Evolutionary conservation across 2,797 vertebrate species (phyloP).

Genomic region (Moxostoma hubbsi): DNA sequence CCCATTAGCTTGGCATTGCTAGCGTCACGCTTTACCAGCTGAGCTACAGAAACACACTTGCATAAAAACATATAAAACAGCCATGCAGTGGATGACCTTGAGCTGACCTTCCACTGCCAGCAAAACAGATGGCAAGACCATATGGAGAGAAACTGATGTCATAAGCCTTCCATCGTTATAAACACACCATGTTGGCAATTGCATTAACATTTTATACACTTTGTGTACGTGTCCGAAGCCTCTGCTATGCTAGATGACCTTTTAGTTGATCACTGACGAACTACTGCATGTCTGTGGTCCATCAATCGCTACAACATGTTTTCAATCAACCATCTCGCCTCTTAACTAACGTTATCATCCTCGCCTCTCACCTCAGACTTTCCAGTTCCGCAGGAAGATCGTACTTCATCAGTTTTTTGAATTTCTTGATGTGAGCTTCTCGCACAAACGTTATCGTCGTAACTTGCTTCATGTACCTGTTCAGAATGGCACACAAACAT

Average conservation of each 20-base stretch:
- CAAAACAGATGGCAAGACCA: background rate
- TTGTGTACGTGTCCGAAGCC: background rate
- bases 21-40: background rate
- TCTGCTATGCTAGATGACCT: background rate
- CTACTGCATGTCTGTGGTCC: background rate
- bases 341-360: background rate
- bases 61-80: background rate
- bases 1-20: too few relatives aligned
- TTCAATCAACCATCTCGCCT: background rate
- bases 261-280: background rate
- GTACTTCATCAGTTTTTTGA: slow-evolving; percentile 82
- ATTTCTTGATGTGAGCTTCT: slow-evolving; percentile 80
- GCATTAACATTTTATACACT: background rate
- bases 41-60: background rate
- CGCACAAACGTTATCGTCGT: slow-evolving; percentile 81
- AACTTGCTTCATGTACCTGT: slow-evolving; percentile 92
- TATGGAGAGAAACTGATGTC: background rate
- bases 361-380: slow-evolving; percentile 81
- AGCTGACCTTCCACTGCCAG: background rate
- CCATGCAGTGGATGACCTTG: background rate
- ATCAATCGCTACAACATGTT: background rate
- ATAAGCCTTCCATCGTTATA: background rate
- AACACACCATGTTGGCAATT: background rate
- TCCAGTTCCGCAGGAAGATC: slow-evolving; percentile 85
- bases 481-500: background rate